phyloP scores from a whole-genome alignment of 2,888 invertebrate species.

The Dichetophora obliterata region DNA sequence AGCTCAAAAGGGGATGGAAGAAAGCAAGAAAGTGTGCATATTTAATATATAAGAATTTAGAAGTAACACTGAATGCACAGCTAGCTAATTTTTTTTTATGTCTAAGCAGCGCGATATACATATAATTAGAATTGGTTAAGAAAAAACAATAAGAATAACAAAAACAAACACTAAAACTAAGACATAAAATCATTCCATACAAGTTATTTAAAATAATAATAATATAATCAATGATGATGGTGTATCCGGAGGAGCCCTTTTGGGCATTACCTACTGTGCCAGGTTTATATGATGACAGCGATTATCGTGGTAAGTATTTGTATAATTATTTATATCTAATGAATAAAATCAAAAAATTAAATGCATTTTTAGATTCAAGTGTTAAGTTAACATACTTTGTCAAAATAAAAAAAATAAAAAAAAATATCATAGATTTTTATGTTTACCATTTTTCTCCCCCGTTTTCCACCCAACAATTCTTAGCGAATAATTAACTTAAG shows the following conservation, averaged over 20 bases:
- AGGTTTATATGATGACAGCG: constrained; percentile 68
- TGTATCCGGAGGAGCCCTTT: constrained; percentile 70
- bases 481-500: too few relatives aligned
- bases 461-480: too few relatives aligned
- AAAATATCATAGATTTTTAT: too few relatives aligned
- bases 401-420: too few relatives aligned
- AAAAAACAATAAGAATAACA: not conserved
- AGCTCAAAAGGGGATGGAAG: not conserved
- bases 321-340: not conserved
- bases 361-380: not conserved
- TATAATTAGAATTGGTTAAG: not conserved
- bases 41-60: not conserved
- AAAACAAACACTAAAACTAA: not conserved
- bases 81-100: too few relatives aligned
- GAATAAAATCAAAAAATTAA: not conserved
- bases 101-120: too few relatives aligned
- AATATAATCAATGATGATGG: constrained; percentile 64
- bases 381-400: too few relatives aligned
- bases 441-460: too few relatives aligned
- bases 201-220: too few relatives aligned
- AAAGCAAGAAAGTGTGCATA: not conserved
- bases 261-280: constrained; percentile 69
- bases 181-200: not conserved
- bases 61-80: too few relatives aligned
- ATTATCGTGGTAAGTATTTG: constrained; percentile 65